Base-by-base conservation (phyloP, 2,888 invertebrate genomes). In the Epinotia nisella region DNA sequence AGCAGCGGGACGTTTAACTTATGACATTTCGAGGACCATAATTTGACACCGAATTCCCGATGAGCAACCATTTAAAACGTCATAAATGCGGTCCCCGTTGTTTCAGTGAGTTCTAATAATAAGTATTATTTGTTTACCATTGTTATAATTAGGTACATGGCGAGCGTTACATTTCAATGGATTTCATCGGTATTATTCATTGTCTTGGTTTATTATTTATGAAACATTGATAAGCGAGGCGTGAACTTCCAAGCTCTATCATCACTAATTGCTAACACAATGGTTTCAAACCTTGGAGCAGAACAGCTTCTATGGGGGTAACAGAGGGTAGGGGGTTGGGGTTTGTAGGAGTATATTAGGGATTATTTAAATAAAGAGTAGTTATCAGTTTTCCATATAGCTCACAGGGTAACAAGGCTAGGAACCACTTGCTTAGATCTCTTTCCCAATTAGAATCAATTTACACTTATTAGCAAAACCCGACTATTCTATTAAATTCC, bases 401-500 rank as follows among this genome's bases (percentile, higher is more conserved):
- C 21, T 24, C 21, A 24, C 21, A 24, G 21, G 21, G 1, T 24
- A 24, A 24, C 35, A 35, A 35, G 9, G 35, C 35, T 35, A 35
- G 0, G 9, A 35, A 9, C 35, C 35, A 35, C 35, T 35, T 35
- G 9, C 9, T 35, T 35, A n/a, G 9, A 10, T 4, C n/a, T 24
- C 49, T 53, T 5, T 53, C 21, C 21, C 11, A 15, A 35, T 24
- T 35, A 9, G 29, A 19, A 51, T 64, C 17, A 24, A n/a, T 4
- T 62, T 2, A 29, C 29, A 62, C 21, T 7, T 61, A 21, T 49
- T 51, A 64, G 51, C 9, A 29, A 29, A 17, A 11, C 3, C 24
- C 15, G 29, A 51, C 29, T 35, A 13, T 65, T 21, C 19, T 55
- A 55, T 39, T 9, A 29, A 55, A 65, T 65, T 39, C 65, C 53